phyloP scores from a whole-genome alignment of 2,797 vertebrate species.

The Myripristis murdjan region DNA sequence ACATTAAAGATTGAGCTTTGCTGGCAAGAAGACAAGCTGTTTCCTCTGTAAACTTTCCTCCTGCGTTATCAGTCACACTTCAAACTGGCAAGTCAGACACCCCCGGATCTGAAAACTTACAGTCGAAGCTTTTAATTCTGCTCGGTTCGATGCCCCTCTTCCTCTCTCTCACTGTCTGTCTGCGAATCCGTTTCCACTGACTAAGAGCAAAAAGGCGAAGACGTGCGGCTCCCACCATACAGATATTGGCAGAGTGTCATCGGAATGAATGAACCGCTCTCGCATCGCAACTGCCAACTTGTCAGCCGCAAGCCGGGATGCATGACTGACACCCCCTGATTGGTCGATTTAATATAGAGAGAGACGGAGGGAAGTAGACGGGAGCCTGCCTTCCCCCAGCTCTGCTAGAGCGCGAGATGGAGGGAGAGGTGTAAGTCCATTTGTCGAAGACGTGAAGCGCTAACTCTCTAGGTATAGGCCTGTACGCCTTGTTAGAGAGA shows the following conservation, averaged over 20 bases:
- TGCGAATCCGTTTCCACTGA: slow-evolving; percentile 73
- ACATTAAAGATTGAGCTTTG: slow-evolving; percentile 66
- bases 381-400: slow-evolving; percentile 80
- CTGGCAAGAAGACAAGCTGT: slow-evolving; percentile 66
- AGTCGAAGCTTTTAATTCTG: slow-evolving; percentile 80
- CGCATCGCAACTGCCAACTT: slow-evolving; percentile 87
- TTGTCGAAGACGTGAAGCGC: slow-evolving; percentile 88
- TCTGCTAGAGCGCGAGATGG: slow-evolving; percentile 79
- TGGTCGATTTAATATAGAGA: slow-evolving; percentile 88
- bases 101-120: slow-evolving; percentile 80
- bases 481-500: slow-evolving; percentile 85
- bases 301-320: slow-evolving; percentile 84
- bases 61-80: slow-evolving; percentile 80
- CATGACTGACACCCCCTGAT: slow-evolving; percentile 89
- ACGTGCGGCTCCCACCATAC: slow-evolving; percentile 70
- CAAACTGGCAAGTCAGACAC: slow-evolving; percentile 79
- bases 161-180: slow-evolving; percentile 56
- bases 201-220: slow-evolving; percentile 71
- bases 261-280: slow-evolving; percentile 88
- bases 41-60: slow-evolving; percentile 75
- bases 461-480: slow-evolving; percentile 86
- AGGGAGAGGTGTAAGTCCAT: slow-evolving; percentile 87
- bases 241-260: slow-evolving; percentile 90
- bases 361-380: slow-evolving; percentile 72
- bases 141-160: slow-evolving; percentile 74